phyloP scores from a whole-genome alignment of 2,888 invertebrate genomes.

The Carcina quercana region DNA sequence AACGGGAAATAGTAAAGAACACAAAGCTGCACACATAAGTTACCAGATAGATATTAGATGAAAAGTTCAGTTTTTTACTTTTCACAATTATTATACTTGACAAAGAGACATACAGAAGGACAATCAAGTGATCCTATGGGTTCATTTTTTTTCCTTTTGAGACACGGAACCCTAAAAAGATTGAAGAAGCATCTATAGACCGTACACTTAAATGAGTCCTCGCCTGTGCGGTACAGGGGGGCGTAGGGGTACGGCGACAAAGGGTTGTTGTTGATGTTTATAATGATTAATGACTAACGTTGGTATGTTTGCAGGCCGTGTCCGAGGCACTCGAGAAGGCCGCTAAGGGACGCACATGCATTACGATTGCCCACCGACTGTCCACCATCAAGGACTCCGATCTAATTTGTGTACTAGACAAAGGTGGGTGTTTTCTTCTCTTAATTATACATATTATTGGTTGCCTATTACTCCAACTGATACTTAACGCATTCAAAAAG shows the following conservation, averaged over 20 bases:
- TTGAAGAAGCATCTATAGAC: background rate
- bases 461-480: too few relatives aligned
- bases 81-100: background rate
- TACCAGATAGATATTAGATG: too few relatives aligned
- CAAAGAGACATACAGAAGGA: background rate
- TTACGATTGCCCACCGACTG: conserved; percentile 90
- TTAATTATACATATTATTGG: too few relatives aligned
- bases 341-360: conserved; percentile 85
- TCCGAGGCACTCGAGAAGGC: conserved; percentile 90
- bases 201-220: too few relatives aligned
- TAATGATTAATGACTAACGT: background rate
- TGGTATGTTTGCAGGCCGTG: conserved; percentile 74
- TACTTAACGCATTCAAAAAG: too few relatives aligned
- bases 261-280: background rate
- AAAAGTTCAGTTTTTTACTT: background rate
- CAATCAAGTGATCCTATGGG: too few relatives aligned
- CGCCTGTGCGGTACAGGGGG: background rate
- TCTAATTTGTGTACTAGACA: conserved; percentile 87
- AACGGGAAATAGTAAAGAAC: too few relatives aligned
- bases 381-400: conserved; percentile 89
- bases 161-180: background rate
- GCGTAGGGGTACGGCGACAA: background rate
- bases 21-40: too few relatives aligned
- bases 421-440: too few relatives aligned
- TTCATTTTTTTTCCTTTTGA: too few relatives aligned